Evolutionary conservation across 1,140 invertebrate genomes (phyloP), one percentile per base, ranked within the genome.

Genomic region (Epicauta chinensis): DNA sequence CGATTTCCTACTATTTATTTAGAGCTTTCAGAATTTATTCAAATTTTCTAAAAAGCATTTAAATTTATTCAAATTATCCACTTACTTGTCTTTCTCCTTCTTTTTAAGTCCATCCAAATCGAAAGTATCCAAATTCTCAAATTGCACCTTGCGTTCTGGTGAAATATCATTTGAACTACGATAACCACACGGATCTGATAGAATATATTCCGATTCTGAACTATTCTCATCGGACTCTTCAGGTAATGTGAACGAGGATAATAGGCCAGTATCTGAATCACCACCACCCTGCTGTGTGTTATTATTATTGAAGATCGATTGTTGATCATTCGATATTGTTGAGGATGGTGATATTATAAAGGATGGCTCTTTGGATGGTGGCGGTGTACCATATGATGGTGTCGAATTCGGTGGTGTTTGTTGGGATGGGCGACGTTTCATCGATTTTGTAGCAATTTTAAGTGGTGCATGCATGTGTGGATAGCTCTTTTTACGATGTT

Each of bases 401-500:
- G 47, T 38, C 11, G 43, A 41, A 47, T 31, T 45, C 16, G 51
- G 50, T 36, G 52, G 49, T 16, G 37, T 38, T 45, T 63, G 59
- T 14, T 58, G 60, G 5, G 58, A 65, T 14, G 57, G 48, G 16
- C 66, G 62, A 29, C 71, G 64, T 59, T 64, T 70, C 63, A 69
- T 67, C 45, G 64, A 66, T 34, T 69, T 68, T 51, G 71, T 59
- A 39, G 69, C 55, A 38, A 73, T 70, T 62, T 81, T 82, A 56
- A 83, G 59, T 11, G 81, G 81, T 58, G 76, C 77, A 60, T 83
- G 80, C 47, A 78, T 78, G 64, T 83, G 81, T 2, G 79, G 81
- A 58, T 83, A 83, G 59, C 78, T 82, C 63, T 75, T 77, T 61
- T 81, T 77, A 15, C 81, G 71, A 61, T 83, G 81, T 67, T 80